Conservation (phyloP, 2,113 vertebrate genomes). For the Menidia beryllina region DNA sequence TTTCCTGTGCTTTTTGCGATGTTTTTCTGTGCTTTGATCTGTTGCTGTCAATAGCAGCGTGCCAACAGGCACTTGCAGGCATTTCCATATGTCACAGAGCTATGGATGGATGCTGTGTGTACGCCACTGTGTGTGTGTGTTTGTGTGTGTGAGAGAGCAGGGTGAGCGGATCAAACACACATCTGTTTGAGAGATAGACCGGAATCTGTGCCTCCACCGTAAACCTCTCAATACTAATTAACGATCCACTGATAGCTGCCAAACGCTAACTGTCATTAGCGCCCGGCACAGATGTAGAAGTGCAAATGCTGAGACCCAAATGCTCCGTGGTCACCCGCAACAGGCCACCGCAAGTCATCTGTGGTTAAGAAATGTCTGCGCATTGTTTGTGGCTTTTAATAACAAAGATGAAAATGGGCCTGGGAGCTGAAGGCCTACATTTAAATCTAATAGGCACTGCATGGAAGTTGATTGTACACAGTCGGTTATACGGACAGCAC, state of each 20-base stretch:
- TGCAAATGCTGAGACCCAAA: conserved; percentile 49
- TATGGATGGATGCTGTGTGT: conserved; percentile 35
- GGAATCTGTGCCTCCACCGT: conserved; percentile 68
- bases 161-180: conserved; percentile 82
- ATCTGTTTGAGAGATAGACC: conserved; percentile 76
- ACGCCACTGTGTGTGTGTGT: conserved; percentile 11
- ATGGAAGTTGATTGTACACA: conserved; percentile 13
- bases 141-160: conserved; percentile 31
- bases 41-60: conserved; percentile 51
- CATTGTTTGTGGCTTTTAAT: conserved; percentile 10
- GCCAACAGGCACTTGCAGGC: conserved; percentile 45
- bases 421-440: background rate
- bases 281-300: conserved; percentile 63
- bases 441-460: conserved; percentile 6
- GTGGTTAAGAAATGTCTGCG: conserved; percentile 40
- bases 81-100: conserved; percentile 63
- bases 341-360: conserved; percentile 51
- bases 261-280: conserved; percentile 80
- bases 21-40: conserved; percentile 32
- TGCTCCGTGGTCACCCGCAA: conserved; percentile 52
- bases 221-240: conserved; percentile 87
- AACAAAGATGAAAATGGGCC: conserved; percentile 1
- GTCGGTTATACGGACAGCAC: conserved; percentile 54
- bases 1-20: conserved; percentile 24
- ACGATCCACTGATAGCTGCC: conserved; percentile 76